Conservation (phyloP, 1,140 invertebrate genomes). For the Paraescarpia echinospica region DNA sequence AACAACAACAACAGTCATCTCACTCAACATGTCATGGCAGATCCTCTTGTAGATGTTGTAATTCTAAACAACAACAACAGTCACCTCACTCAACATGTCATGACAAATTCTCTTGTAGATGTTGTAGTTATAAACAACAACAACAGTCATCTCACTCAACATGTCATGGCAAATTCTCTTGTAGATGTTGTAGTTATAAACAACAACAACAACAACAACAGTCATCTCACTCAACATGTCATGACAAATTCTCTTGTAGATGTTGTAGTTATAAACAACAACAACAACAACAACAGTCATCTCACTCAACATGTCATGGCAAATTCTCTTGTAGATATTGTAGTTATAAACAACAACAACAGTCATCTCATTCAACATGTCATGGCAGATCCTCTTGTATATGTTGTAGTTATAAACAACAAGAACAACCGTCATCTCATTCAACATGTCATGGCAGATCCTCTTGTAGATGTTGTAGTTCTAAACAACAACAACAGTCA, state of each 20-base stretch:
- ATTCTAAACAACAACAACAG: slow-evolving; percentile 72
- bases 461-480: slow-evolving; percentile 86
- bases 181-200: slow-evolving; percentile 85
- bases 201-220: too few species aligned
- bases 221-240: slow-evolving; percentile 63
- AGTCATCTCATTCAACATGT: slow-evolving; percentile 62
- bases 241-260: slow-evolving; percentile 75
- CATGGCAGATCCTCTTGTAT: slow-evolving; percentile 73
- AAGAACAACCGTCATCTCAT: too few species aligned
- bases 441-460: slow-evolving; percentile 67
- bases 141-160: slow-evolving; percentile 56
- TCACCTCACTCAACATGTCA: slow-evolving; percentile 62
- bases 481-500: slow-evolving; percentile 65
- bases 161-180: slow-evolving; percentile 71
- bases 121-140: slow-evolving; percentile 81
- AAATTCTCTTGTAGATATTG: slow-evolving; percentile 80
- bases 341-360: slow-evolving; percentile 78
- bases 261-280: slow-evolving; percentile 81
- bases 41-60: slow-evolving; percentile 83
- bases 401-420: slow-evolving; percentile 83
- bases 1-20: slow-evolving; percentile 56
- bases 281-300: too few species aligned
- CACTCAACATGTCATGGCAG: slow-evolving; percentile 64
- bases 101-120: slow-evolving; percentile 77
- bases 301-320: slow-evolving; percentile 63